A percentile compares a stretch with the other conserved stretches of the same genome.
These are phyloP conservation scores for Leptestheria dahalacensis DNA, from an alignment of 1,140 invertebrate genomes.

Conservation along the genomic window DNA sequence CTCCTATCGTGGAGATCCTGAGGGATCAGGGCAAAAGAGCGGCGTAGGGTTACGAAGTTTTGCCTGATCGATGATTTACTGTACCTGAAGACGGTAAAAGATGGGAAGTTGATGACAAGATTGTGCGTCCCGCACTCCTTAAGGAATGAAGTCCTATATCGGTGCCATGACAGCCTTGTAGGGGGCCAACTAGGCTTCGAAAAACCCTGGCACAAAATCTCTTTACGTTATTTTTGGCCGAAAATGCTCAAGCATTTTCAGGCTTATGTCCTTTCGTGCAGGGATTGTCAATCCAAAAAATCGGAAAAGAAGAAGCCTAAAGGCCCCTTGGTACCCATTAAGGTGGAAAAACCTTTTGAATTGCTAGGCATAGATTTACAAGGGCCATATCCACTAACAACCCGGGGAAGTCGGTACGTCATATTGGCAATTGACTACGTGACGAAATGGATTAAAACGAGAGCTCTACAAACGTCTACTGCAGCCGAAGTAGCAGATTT, in stretches of 20 bases:
- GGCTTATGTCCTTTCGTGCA: neutral
- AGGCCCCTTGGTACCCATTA: neutral
- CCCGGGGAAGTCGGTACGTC: neutral
- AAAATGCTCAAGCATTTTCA: neutral
- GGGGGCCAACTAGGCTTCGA: neutral
- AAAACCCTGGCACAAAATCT: neutral
- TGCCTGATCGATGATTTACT: neutral
- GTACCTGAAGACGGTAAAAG: neutral
- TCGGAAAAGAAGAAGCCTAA: neutral
- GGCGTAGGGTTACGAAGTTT: neutral
- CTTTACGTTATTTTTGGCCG: neutral
- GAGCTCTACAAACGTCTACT: neutral
- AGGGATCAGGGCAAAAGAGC: neutral
- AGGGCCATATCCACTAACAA: neutral
- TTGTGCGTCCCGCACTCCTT: neutral
- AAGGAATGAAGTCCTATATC: neutral
- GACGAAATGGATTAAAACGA: neutral
- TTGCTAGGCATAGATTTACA: neutral
- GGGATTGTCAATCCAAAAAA: neutral
- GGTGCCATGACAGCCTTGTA: neutral
- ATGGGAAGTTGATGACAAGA: neutral
- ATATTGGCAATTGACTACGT: neutral
- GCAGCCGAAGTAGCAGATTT: neutral
- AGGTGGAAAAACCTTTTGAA: neutral
- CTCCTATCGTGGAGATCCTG: no score